Evolutionary conservation across 2,888 invertebrate species (phyloP), one percentile per base, ranked within the genome.

Genomic region (Cryptocephalus moraei): DNA sequence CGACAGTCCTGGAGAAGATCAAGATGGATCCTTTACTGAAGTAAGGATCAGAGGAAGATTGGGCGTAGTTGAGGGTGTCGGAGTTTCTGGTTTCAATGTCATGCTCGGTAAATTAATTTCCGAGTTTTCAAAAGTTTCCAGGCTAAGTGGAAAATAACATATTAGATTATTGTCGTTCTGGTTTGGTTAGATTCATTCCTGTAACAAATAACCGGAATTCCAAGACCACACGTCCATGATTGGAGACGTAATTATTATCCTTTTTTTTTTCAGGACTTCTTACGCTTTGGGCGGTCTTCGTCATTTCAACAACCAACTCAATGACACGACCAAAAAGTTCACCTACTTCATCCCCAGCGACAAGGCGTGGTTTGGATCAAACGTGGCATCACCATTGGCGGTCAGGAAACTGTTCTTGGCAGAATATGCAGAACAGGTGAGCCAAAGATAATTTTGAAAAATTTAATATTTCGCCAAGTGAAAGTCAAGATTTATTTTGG

Each of bases 271-370:
- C 71, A 93, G 92, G 63, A 78, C 82, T 49, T 88, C 91, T 1
- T 88, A 81, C 66, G 75, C 77, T 56, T 73, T 93, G 60, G 90
- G 91, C 36, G 76, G 79, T 56, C 79, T 82, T 48, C 81, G 82
- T 56, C 76, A 77, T 60, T 91, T 91, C 71, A 91, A 91, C 69
- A 75, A 79, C 11, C 84, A 84, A 63, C 73, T 93, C 50, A 82
- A 82, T 61, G 84, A 86, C 56, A 78, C 82, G 54, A 80, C 79
- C 50, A 84, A 84, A 58, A 81, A 86, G 46, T 93, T 84, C 72
- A 95, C 95, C 1, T 91, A 88, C 71, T 93, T 95, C 64, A 92
- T 91, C 9, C 94, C 95, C 0, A 79, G 87, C 33, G 86, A 96
- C 66, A 82, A 82, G 62, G 95, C 92, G 45, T 95, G 95, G 95